phyloP scores from a whole-genome alignment of 2,888 invertebrate species.

The Bimastos eiseni region DNA sequence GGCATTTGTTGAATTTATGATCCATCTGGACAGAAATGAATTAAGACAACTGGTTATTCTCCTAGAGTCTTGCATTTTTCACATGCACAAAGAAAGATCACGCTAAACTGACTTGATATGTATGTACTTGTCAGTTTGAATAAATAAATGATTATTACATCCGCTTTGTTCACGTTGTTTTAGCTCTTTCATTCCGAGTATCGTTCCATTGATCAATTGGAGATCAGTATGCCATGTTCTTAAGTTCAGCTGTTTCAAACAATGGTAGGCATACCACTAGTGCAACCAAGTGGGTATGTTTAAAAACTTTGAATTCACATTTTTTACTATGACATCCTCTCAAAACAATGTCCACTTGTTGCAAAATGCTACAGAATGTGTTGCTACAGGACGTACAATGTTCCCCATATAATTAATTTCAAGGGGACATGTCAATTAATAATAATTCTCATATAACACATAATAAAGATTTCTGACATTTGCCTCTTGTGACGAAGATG shows the following conservation, averaged over 20 bases:
- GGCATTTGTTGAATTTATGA: background rate
- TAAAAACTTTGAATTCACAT: too few relatives aligned
- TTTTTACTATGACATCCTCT: too few relatives aligned
- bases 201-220: slow-evolving; percentile 52
- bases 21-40: background rate
- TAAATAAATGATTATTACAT: too few relatives aligned
- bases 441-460: background rate
- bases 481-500: background rate
- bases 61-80: background rate
- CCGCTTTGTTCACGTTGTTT: background rate
- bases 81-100: background rate
- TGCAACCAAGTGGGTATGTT: too few relatives aligned
- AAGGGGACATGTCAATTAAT: background rate
- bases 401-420: too few relatives aligned
- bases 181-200: slow-evolving; percentile 52
- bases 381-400: background rate
- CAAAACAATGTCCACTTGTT: too few relatives aligned
- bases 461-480: background rate
- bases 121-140: too few relatives aligned
- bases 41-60: background rate
- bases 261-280: too few relatives aligned
- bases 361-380: background rate
- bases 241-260: too few relatives aligned
- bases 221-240: too few relatives aligned
- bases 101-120: too few relatives aligned